phyloP scores from a whole-genome alignment of 2,113 vertebrate genomes.

The Corvus moneduloides region DNA sequence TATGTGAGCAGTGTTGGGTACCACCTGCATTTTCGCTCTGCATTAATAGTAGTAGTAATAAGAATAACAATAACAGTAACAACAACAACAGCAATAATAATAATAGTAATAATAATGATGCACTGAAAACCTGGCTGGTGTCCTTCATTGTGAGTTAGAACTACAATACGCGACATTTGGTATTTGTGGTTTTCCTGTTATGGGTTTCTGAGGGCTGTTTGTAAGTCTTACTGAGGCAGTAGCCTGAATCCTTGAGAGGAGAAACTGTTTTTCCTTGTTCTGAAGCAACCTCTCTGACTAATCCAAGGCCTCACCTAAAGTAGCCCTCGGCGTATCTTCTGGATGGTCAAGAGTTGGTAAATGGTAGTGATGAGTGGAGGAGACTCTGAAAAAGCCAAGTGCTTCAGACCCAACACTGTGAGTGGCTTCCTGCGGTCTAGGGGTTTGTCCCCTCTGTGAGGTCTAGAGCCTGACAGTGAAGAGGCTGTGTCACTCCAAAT shows the following conservation, averaged over 20 bases:
- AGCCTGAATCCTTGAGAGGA: background rate
- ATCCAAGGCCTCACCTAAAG: background rate
- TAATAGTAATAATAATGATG: background rate
- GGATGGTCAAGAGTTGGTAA: background rate
- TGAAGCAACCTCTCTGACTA: background rate
- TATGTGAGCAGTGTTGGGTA: background rate
- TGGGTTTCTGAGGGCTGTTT: background rate
- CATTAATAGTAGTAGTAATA: background rate
- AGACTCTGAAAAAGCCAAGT: background rate
- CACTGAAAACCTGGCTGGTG: background rate
- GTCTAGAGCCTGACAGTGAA: background rate
- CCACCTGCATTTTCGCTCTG: background rate
- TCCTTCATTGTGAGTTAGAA: background rate
- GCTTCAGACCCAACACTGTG: background rate
- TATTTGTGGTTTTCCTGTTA: background rate
- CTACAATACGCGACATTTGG: accelerated
- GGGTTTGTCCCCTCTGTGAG: background rate
- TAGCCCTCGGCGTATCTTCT: background rate
- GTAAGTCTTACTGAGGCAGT: background rate
- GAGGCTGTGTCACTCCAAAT: background rate
- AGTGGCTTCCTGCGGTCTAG: accelerated
- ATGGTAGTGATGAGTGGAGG: background rate
- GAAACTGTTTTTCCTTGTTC: background rate
- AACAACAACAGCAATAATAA: too few relatives aligned
- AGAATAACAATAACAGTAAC: background rate